Evolutionary conservation across 2,888 invertebrate genomes (phyloP).

Genomic region (Parasteatoda lunata): DNA sequence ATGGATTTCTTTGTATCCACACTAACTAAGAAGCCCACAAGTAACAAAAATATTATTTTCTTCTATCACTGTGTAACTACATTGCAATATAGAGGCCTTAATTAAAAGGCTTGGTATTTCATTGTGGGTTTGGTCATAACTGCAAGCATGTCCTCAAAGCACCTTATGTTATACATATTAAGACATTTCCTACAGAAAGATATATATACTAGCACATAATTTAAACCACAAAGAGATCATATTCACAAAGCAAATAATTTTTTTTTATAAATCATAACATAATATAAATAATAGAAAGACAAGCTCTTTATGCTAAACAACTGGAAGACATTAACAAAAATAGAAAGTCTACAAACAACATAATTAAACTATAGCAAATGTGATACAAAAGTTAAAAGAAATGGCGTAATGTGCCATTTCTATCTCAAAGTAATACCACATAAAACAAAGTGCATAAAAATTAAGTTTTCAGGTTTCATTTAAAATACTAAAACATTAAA

Average conservation of each 20-base stretch:
- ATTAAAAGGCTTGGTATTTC: background rate
- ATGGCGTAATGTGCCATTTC: background rate
- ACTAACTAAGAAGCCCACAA: slow-evolving; percentile 1
- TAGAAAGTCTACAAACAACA: slow-evolving; percentile 43
- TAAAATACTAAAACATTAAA: slow-evolving; percentile 66
- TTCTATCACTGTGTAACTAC: background rate
- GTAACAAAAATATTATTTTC: background rate
- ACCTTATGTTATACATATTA: slow-evolving; percentile 52
- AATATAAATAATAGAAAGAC: slow-evolving; percentile 63
- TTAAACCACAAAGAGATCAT: slow-evolving; percentile 9
- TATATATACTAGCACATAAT: slow-evolving; percentile 20
- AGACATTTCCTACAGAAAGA: slow-evolving; percentile 34
- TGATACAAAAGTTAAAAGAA: background rate
- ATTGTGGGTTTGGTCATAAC: slow-evolving; percentile 58
- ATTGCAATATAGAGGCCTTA: background rate
- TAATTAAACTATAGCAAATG: slow-evolving; percentile 42
- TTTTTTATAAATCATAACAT: slow-evolving; percentile 45
- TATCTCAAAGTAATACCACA: slow-evolving; percentile 1
- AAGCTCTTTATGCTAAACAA: slow-evolving; percentile 66
- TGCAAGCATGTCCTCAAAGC: slow-evolving; percentile 64
- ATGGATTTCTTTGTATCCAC: background rate
- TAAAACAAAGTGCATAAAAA: slow-evolving; percentile 60
- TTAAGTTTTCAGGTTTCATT: slow-evolving; percentile 41
- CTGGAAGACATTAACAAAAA: slow-evolving; percentile 65
- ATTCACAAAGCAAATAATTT: slow-evolving; percentile 18